phyloP scores from a whole-genome alignment of 2,888 invertebrate genomes.

The Tetragnatha montana region DNA sequence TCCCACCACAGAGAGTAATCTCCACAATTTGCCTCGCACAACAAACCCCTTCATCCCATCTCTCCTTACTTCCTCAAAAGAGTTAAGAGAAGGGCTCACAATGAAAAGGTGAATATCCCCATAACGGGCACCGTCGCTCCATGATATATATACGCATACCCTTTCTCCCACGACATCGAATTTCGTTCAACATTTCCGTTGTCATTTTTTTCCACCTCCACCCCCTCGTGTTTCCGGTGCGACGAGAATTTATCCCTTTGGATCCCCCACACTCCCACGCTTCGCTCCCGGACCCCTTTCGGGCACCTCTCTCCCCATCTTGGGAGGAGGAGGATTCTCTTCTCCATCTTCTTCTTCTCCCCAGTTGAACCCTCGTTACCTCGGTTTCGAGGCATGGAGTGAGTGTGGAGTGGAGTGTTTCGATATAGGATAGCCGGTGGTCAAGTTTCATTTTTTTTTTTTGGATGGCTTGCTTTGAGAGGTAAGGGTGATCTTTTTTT shows the following conservation, averaged over 20 bases:
- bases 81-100: neutral
- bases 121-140: conserved; percentile 15
- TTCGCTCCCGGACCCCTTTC: conserved; percentile 57
- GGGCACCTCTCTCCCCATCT: conserved; percentile 23
- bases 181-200: conserved; percentile 70
- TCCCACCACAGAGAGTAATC: too few species aligned
- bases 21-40: neutral
- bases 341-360: neutral
- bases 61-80: neutral
- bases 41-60: neutral
- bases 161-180: conserved; percentile 70
- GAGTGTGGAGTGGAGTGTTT: too few species aligned
- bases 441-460: neutral
- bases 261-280: conserved; percentile 67
- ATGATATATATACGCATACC: conserved; percentile 61
- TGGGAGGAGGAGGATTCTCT: neutral
- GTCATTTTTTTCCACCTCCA: conserved; percentile 55
- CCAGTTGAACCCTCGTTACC: neutral
- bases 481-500: neutral
- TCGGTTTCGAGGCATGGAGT: too few species aligned
- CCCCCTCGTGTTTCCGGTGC: conserved; percentile 43
- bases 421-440: neutral
- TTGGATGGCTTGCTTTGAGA: neutral
- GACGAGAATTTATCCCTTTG: conserved; percentile 66
- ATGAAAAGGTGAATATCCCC: conserved; percentile 34